Evolutionary conservation across 2,888 invertebrate genomes (phyloP).

Genomic region (Phalangium opilio): DNA sequence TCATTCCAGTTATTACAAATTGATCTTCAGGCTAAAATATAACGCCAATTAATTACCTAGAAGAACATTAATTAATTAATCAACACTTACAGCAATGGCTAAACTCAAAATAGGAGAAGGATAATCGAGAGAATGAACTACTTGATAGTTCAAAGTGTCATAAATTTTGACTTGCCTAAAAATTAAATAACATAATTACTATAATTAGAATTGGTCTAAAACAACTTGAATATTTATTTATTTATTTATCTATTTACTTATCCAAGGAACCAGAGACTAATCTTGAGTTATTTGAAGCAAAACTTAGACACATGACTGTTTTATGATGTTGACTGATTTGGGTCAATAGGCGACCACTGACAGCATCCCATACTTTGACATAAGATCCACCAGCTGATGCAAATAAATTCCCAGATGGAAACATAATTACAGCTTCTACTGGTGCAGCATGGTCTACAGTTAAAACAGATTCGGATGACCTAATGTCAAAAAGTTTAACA

Average conservation of each 20-base stretch:
- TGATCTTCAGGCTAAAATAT: conserved; percentile 48
- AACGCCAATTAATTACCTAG: background rate
- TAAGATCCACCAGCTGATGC: conserved; percentile 51
- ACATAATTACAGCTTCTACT: conserved; percentile 44
- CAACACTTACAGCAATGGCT: conserved; percentile 29
- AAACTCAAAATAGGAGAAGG: conserved; percentile 80
- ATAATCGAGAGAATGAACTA: conserved; percentile 74
- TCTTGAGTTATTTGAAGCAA: conserved; percentile 58
- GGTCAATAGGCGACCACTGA: conserved; percentile 66
- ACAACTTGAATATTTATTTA: too few relatives aligned
- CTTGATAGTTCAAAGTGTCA: conserved; percentile 68
- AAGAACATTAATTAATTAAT: too few relatives aligned
- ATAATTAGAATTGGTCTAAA: too few relatives aligned
- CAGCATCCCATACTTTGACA: conserved; percentile 24
- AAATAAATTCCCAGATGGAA: conserved; percentile 78
- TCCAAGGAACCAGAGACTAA: conserved; percentile 81
- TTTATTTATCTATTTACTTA: conserved; percentile 40
- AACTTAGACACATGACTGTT: conserved; percentile 70
- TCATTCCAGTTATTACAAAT: conserved; percentile 76
- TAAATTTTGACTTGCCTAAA: conserved; percentile 72
- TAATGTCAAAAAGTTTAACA: conserved; percentile 71
- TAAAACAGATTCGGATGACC: conserved; percentile 50
- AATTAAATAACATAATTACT: too few relatives aligned
- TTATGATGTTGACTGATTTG: conserved; percentile 86
- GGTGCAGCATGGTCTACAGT: conserved; percentile 31